Evolutionary conservation across 2,113 vertebrate species (phyloP), one percentile per base, ranked within the genome.

Genomic region (Zapornia atra): DNA sequence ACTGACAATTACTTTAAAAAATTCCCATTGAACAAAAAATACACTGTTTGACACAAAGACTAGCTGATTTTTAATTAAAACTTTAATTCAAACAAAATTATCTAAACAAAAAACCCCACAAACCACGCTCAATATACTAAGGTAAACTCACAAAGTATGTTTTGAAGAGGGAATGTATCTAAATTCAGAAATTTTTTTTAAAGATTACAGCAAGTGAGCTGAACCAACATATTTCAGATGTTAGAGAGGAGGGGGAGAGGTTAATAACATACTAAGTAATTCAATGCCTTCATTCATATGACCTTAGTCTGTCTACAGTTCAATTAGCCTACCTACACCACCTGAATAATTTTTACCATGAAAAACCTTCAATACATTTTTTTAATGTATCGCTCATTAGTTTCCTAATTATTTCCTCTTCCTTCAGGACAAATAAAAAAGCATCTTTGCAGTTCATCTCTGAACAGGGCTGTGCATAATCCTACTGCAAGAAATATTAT

Each of bases 321-420:
- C 65, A 84, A 51, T 79, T 76, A 93, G n/a, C 16, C 26, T 78
- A 40, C 16, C 26, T 78, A 40, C 28, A 93, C 17, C 34, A 94
- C 71, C 69, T 65, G 54, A 86, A 36, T 71, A 91, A 82, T 78
- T 80, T 75, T 72, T 91, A 76, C 38, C 81, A 56, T 13, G 20
- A 72, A 82, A 72, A 81, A 92, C 21, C 5, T 26, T 66, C 53
- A 57, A 50, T 65, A 44, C 3, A 18, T 38, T 73, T 71, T 50
- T 66, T 46, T 53, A 5, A 78, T 34, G 22, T 73, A 78, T 46
- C 87, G 31, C 46, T 88, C 59, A 80, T 66, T 91, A 61, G 42
- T 91, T 90, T 96, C 86, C 66, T 88, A 75, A 78, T 88, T 80
- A 70, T 84, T 81, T 93, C 42, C 54, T 79, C 50, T 95, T 82